Conservation (phyloP, 2,797 vertebrate species). For the Helostoma temminkii region DNA sequence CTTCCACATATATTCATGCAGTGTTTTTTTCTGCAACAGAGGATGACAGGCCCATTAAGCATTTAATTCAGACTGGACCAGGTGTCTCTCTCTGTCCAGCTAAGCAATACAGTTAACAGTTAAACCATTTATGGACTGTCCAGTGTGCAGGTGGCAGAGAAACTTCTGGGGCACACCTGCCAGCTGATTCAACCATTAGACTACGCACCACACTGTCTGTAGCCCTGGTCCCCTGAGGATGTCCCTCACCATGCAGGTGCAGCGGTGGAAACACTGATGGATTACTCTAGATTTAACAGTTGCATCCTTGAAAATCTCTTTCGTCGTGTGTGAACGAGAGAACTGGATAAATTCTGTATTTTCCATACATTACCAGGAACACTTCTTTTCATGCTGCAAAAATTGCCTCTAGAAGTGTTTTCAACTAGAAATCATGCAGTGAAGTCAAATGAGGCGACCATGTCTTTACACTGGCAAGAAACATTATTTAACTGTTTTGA, state of each 20-base stretch:
- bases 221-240: constrained; percentile 65
- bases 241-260: constrained; percentile 72
- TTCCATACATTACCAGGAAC: constrained; percentile 22
- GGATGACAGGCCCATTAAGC: constrained; percentile 68
- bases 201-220: constrained; percentile 61
- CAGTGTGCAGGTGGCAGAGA: constrained; percentile 73
- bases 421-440: neutral
- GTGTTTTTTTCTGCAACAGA: constrained; percentile 17
- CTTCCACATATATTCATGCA: constrained; percentile 4
- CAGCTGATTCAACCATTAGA: constrained; percentile 80
- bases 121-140: constrained; percentile 73
- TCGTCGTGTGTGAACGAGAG: constrained; percentile 45
- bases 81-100: constrained; percentile 71
- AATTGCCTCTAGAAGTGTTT: constrained; percentile 26
- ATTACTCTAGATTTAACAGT: constrained; percentile 62
- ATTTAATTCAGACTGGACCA: constrained; percentile 70
- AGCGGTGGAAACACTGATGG: constrained; percentile 58
- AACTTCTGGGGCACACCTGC: constrained; percentile 83
- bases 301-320: constrained; percentile 51
- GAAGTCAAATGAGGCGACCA: constrained; percentile 37
- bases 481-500: constrained; percentile 12
- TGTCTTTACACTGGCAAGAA: constrained; percentile 12
- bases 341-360: constrained; percentile 33
- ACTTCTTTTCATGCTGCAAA: constrained; percentile 10
- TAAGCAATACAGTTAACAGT: constrained; percentile 70